Conservation (phyloP, 2,113 vertebrate genomes). For the Rhizomys pruinosus region DNA sequence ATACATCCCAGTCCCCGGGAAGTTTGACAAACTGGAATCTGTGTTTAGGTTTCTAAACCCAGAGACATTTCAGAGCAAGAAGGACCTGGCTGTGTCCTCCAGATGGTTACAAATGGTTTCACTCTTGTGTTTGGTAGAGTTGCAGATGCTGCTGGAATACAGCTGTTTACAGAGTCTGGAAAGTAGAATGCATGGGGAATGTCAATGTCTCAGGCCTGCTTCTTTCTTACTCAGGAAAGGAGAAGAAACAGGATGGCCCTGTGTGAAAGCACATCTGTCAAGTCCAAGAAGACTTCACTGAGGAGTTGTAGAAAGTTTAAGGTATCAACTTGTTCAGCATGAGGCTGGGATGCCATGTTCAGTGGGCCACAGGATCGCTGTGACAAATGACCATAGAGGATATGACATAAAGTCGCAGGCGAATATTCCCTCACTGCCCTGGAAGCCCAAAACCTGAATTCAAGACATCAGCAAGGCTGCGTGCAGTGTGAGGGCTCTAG, state of each 20-base stretch:
- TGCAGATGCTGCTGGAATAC: slow-evolving; percentile 64
- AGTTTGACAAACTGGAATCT: slow-evolving; percentile 82
- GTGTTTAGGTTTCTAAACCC: slow-evolving; percentile 84
- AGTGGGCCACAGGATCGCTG: not conserved
- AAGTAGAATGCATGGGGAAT: slow-evolving; percentile 45
- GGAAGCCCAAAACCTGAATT: not conserved
- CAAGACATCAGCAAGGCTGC: not conserved
- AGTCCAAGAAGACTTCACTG: not conserved
- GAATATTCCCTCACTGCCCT: not conserved
- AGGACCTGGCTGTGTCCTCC: slow-evolving; percentile 80
- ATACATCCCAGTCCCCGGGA: slow-evolving; percentile 81
- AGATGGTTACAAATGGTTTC: slow-evolving; percentile 74
- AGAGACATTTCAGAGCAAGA: slow-evolving; percentile 80
- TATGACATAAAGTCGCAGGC: not conserved
- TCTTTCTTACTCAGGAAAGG: not conserved
- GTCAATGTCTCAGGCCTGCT: not conserved
- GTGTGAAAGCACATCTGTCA: not conserved
- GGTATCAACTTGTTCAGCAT: fast-evolving
- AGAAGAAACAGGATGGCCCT: not conserved
- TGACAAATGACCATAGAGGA: not conserved
- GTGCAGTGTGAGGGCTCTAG: not conserved
- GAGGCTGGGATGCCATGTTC: not conserved
- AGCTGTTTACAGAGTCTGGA: slow-evolving; percentile 73
- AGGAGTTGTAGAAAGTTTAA: not conserved
- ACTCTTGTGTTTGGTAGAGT: slow-evolving; percentile 65